Percentiles rank a stretch among this genome's conserved stretches.
phyloP scores from a whole-genome alignment of 2,888 invertebrate species.

The Drosophila picticornis region DNA sequence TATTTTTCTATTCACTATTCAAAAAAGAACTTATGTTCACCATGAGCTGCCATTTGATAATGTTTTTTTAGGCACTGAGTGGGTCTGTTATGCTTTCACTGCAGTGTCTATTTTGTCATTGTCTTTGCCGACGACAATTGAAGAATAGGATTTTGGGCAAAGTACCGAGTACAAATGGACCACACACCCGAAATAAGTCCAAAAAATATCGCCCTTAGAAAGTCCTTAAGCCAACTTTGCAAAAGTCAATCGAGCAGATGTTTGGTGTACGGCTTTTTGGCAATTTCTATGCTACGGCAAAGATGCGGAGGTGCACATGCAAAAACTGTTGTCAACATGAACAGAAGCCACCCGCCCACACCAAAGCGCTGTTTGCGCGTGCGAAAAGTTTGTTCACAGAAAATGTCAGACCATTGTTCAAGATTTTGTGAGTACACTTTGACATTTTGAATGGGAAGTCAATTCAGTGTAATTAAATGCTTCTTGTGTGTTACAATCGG shows the following conservation, averaged over 20 bases:
- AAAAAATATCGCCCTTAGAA: slow-evolving; percentile 50
- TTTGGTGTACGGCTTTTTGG: slow-evolving; percentile 29
- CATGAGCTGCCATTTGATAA: not conserved
- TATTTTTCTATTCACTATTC: not conserved
- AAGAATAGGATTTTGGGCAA: slow-evolving; percentile 29
- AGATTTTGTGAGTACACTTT: slow-evolving; percentile 23
- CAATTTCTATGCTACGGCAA: not conserved
- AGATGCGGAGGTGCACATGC: not conserved
- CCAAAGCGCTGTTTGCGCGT: slow-evolving; percentile 49
- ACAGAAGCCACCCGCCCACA: slow-evolving; percentile 21
- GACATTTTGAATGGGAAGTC: slow-evolving; percentile 26
- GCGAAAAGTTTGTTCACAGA: slow-evolving; percentile 50
- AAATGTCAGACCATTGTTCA: slow-evolving; percentile 46
- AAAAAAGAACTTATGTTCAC: not conserved
- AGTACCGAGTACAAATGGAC: slow-evolving; percentile 10
- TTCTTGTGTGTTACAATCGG: not conserved
- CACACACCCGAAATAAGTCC: slow-evolving; percentile 5
- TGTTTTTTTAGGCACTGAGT: not conserved
- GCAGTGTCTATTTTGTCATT: not conserved
- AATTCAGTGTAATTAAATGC: not conserved
- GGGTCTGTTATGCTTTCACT: not conserved
- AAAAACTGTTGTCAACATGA: slow-evolving; percentile 31
- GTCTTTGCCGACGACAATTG: slow-evolving; percentile 22
- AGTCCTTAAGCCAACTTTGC: slow-evolving; percentile 55
- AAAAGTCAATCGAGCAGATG: slow-evolving; percentile 58